Conservation (phyloP, 2,888 invertebrate species). For the Byasa hedistus region DNA sequence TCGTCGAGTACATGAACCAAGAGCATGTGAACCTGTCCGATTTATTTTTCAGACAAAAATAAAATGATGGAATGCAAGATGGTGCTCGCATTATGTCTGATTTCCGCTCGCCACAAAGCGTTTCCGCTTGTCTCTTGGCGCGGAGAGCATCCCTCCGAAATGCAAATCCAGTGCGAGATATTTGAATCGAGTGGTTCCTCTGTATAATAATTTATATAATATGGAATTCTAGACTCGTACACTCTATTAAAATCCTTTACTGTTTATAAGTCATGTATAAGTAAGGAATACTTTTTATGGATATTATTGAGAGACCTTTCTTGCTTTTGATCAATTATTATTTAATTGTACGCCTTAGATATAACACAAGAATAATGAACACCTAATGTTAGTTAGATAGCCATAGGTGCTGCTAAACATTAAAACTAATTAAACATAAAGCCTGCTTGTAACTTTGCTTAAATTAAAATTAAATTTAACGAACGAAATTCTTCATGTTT, state of each 20-base stretch:
- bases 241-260: too few species aligned
- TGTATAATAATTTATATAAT: slow-evolving; percentile 19
- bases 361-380: neutral
- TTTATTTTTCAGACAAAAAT: slow-evolving; percentile 41
- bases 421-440: neutral
- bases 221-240: slow-evolving; percentile 12
- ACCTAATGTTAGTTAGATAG: neutral
- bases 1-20: slow-evolving; percentile 18
- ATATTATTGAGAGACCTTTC: neutral
- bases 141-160: slow-evolving; percentile 67
- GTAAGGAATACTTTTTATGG: neutral
- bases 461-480: too few species aligned
- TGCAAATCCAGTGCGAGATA: slow-evolving; percentile 60
- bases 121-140: slow-evolving; percentile 75
- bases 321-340: neutral
- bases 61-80: slow-evolving; percentile 56
- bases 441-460: too few species aligned
- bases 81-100: slow-evolving; percentile 67
- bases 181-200: slow-evolving; percentile 22
- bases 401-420: neutral
- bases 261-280: neutral
- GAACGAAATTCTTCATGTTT: too few species aligned
- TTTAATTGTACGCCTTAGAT: neutral
- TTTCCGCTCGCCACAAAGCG: slow-evolving; percentile 71
- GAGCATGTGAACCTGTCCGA: slow-evolving; percentile 40